Evolutionary conservation across 2,797 vertebrate genomes (phyloP).

Genomic region (Gallirallus australis): DNA sequence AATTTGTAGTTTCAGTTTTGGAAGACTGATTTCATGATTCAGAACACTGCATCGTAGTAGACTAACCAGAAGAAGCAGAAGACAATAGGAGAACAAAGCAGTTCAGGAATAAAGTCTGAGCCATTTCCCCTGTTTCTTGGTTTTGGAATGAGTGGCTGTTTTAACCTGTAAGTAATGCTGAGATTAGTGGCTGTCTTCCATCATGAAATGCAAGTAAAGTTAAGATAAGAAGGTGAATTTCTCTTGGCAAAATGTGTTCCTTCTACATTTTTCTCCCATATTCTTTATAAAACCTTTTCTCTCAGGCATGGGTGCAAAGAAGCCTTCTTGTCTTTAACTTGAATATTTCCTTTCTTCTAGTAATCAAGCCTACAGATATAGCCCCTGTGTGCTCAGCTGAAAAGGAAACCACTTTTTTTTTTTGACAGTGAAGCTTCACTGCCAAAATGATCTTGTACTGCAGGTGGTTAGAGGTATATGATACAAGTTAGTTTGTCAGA

Average conservation of each 20-base stretch:
- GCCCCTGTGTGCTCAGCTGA: not conserved
- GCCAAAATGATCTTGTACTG: conserved; percentile 3
- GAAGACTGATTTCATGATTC: not conserved
- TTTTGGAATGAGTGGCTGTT: not conserved
- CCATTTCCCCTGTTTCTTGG: not conserved
- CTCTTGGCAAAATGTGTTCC: not conserved
- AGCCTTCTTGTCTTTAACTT: not conserved
- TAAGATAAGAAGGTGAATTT: not conserved
- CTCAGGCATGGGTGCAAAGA: not conserved
- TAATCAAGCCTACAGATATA: not conserved
- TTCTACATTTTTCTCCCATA: not conserved
- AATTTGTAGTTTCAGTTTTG: conserved; percentile 21
- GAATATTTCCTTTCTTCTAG: not conserved
- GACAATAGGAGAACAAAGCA: not conserved
- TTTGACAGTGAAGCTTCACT: not conserved
- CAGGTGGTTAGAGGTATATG: not conserved
- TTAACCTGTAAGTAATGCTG: not conserved
- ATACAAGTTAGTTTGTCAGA: conserved; percentile 10
- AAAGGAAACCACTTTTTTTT: not conserved
- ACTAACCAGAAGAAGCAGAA: not conserved
- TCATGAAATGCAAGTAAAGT: not conserved
- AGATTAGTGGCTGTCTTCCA: not conserved
- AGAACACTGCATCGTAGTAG: not conserved
- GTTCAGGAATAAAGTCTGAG: not conserved
- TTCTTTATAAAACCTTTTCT: not conserved